Base-by-base conservation (phyloP, 2,888 invertebrate species). In the Subacronicta megacephala region DNA sequence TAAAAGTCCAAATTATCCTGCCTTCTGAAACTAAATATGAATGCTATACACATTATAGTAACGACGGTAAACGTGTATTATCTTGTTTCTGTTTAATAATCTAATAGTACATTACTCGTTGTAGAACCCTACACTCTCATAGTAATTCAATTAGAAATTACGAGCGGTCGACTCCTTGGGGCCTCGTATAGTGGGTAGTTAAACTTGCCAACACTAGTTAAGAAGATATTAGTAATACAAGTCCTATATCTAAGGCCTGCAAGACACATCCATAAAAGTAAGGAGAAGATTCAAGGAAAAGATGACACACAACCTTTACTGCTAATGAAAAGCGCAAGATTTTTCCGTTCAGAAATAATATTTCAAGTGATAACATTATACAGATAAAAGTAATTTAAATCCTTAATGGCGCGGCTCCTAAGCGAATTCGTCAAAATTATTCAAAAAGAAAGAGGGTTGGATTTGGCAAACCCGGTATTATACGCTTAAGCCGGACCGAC, bases 381-480 rank as follows among this genome's bases (percentile, higher is more conserved):
- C 31, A 62, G 61, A 63, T 67, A 59, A 60, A 67, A 53, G 61
- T 47, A 58, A 75, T 75, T 70, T 58, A 71, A 72, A 66, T 52
- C 49, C 51, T 49, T 66, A 72, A 75, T 72, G 71, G 62, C 18
- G 37, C 5, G 42, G 40, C 47, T 52, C 40, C 55, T 74, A 45
- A 49, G 70, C 62, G 50, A 63, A 63, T 67, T 61, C 54, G 56
- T 67, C 72, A 73, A 73, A 71, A 73, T 67, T 73, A 67, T 63
- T 63, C 68, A 67, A 41, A 67, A 67, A 63, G 61, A 57, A 66
- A 60, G 64, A 62, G 51, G 65, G 65, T 70, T 65, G 66, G 66
- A 37, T 69, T 65, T 44, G 47, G 51, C 38, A 55, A 73, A 61
- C 57, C 60, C 23, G 16, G 74, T 72, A 61, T 64, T 61, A 71